Percentiles rank a stretch among this genome's conserved stretches.
phyloP scores from a whole-genome alignment of 2,113 vertebrate species.

The Limanda limanda region DNA sequence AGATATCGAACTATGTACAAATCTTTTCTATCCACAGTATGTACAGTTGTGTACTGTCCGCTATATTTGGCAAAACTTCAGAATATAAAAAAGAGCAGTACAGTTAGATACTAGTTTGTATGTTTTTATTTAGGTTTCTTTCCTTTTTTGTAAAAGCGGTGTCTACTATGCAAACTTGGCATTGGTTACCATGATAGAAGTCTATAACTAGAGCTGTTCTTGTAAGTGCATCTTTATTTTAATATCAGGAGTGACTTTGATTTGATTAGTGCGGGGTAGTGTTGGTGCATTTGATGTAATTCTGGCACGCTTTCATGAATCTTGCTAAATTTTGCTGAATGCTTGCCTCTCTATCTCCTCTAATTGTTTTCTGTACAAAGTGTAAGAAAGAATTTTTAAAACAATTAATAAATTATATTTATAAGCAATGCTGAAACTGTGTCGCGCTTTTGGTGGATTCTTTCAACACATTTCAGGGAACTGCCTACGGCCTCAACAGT shows the following conservation, averaged over 20 bases:
- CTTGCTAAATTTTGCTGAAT: conserved; percentile 85
- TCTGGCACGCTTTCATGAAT: conserved; percentile 85
- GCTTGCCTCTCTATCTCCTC: conserved; percentile 87
- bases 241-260: conserved; percentile 73
- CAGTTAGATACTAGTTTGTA: conserved; percentile 79
- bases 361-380: conserved; percentile 92
- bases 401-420: conserved; percentile 99
- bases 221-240: conserved; percentile 82
- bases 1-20: conserved; percentile 74
- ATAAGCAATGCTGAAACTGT: conserved; percentile 89
- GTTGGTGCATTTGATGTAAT: conserved; percentile 83
- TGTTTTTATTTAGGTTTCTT: conserved; percentile 71
- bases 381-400: conserved; percentile 99
- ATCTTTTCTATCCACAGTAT: conserved; percentile 65
- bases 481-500: too few species aligned
- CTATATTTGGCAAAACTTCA: conserved; percentile 75
- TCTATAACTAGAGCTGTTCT: conserved; percentile 83
- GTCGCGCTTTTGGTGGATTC: conserved; percentile 29
- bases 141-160: conserved; percentile 85
- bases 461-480: conserved; percentile 24
- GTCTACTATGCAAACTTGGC: conserved; percentile 95
- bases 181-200: conserved; percentile 86
- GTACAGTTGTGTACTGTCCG: conserved; percentile 78
- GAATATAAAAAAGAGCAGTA: conserved; percentile 69
- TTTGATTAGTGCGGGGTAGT: conserved; percentile 81